These are phyloP conservation scores for Hormiphora californensis DNA, from an alignment of 37 sponge, comb jelly and placozoan species.

Conservation along the genomic window DNA sequence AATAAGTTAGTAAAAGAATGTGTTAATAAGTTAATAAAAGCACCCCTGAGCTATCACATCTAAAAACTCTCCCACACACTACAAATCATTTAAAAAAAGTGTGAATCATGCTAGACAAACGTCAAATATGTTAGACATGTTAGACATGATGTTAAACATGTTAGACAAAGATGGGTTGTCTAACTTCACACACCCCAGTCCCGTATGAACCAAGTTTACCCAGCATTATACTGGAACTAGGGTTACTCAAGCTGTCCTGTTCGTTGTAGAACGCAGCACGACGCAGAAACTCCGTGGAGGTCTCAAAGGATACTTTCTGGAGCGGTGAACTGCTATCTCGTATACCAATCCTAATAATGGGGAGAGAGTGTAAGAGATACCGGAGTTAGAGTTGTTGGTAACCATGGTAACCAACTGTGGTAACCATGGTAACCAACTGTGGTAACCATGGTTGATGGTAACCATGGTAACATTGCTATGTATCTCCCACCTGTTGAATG, in stretches of 20 bases:
- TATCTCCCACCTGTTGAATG: conserved; percentile 78
- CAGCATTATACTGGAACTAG: conserved; percentile 76
- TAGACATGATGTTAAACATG: background rate
- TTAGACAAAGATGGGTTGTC: conserved; percentile 38
- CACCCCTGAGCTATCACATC: background rate
- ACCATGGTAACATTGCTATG: no score
- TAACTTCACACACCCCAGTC: conserved; percentile 74
- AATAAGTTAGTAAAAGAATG: background rate
- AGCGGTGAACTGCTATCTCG: conserved; percentile 82
- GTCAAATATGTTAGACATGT: background rate
- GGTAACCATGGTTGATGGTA: no score
- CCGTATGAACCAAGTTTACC: conserved; percentile 73
- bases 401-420: no score
- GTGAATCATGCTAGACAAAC: background rate
- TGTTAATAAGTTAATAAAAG: background rate
- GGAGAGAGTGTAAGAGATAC: no score
- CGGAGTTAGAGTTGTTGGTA: no score
- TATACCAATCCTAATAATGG: conserved; percentile 64
- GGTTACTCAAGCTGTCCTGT: conserved; percentile 67
- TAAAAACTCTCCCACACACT: background rate
- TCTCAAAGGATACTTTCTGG: conserved; percentile 97
- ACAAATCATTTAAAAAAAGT: background rate
- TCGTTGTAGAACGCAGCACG: conserved; percentile 69
- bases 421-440: no score
- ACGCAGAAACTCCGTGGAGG: conserved; percentile 82